Percentiles rank a stretch among this genome's conserved stretches.
Evolutionary conservation across 2,113 vertebrate genomes (phyloP).

Genomic region (Micronycteris hirsuta): DNA sequence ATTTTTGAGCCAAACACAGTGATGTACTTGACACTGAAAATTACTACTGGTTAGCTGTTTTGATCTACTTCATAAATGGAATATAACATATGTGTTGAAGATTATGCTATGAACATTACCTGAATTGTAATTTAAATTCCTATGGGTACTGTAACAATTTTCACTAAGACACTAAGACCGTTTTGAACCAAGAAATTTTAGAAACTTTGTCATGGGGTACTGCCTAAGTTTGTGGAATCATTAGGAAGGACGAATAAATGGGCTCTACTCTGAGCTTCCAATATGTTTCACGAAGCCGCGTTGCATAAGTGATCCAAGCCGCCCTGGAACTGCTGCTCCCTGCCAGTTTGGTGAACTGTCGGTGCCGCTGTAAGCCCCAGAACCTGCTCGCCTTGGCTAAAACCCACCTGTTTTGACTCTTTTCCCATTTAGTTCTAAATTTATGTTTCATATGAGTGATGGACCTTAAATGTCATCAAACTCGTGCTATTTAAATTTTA

Average conservation of each 20-base stretch:
- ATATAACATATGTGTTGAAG: background rate
- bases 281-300: background rate
- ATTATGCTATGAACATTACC: background rate
- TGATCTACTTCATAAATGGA: background rate
- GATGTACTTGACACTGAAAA: background rate
- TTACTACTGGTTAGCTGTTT: background rate
- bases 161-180: background rate
- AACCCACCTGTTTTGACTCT: background rate
- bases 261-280: background rate
- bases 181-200: background rate
- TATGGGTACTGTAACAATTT: background rate
- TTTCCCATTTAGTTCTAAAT: background rate
- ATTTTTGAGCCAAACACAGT: background rate
- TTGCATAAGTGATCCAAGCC: background rate
- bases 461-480: background rate
- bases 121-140: background rate
- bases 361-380: background rate
- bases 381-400: background rate
- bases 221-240: background rate
- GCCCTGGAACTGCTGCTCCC: background rate
- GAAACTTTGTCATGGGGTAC: background rate
- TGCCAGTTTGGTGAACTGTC: background rate
- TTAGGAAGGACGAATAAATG: background rate
- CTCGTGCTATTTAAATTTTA: background rate
- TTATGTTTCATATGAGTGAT: background rate